phyloP scores from a whole-genome alignment of 2,797 vertebrate genomes.

The Distichodus sexfasciatus region DNA sequence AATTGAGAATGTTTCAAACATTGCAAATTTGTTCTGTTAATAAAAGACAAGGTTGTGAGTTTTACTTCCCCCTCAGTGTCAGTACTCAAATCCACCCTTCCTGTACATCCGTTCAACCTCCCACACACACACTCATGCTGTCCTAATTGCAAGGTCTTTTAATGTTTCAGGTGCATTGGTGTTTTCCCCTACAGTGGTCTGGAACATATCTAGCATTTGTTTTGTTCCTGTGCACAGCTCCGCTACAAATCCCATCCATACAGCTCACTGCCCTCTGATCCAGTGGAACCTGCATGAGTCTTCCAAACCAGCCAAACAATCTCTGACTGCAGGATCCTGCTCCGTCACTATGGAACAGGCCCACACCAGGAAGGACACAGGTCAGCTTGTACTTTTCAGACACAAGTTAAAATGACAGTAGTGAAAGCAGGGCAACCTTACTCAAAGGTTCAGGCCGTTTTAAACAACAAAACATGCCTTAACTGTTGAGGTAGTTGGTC shows the following conservation, averaged over 20 bases:
- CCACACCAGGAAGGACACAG: conserved; percentile 5
- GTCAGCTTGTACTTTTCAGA: conserved; percentile 2
- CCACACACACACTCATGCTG: conserved; percentile 9
- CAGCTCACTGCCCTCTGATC: background rate
- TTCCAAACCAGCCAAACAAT: conserved; percentile 10
- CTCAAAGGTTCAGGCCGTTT: too few relatives aligned
- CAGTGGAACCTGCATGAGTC: background rate
- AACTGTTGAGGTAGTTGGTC: conserved; percentile 1
- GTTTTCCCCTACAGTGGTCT: conserved; percentile 17
- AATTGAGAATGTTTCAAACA: background rate
- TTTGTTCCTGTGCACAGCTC: conserved; percentile 17
- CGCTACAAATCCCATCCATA: conserved; percentile 7
- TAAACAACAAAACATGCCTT: too few relatives aligned
- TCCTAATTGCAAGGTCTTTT: conserved; percentile 27
- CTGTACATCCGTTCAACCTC: conserved; percentile 49
- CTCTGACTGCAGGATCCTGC: conserved; percentile 8
- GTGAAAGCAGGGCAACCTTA: too few relatives aligned
- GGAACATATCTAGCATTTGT: conserved; percentile 33
- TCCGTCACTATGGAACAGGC: conserved; percentile 21
- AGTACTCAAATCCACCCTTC: conserved; percentile 56
- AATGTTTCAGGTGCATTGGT: conserved; percentile 38
- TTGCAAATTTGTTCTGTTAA: background rate
- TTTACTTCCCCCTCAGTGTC: conserved; percentile 18
- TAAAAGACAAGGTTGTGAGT: conserved; percentile 45
- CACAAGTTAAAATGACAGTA: background rate